phyloP scores from a whole-genome alignment of 2,113 vertebrate genomes.

The Amblyornis subalaris region DNA sequence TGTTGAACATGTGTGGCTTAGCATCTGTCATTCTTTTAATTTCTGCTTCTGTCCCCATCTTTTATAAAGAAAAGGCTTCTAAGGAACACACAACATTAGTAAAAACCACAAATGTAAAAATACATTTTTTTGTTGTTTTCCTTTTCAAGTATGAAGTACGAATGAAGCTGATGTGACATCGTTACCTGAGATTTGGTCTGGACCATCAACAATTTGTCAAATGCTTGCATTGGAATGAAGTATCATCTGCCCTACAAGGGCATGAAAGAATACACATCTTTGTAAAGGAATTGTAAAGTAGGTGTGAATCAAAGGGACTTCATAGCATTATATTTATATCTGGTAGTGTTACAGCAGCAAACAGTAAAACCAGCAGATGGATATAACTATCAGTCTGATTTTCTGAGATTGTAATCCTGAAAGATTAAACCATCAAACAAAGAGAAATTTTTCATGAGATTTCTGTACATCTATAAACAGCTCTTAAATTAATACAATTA shows the following conservation, averaged over 20 bases:
- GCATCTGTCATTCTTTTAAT: not conserved
- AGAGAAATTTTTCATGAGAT: not conserved
- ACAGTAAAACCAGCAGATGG: not conserved
- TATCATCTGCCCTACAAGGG: not conserved
- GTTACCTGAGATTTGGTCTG: not conserved
- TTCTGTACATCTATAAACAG: not conserved
- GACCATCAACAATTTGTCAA: not conserved
- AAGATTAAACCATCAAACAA: not conserved
- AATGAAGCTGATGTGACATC: not conserved
- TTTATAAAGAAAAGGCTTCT: not conserved
- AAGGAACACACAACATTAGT: not conserved
- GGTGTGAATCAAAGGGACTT: not conserved
- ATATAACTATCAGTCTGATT: not conserved
- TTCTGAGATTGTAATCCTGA: not conserved
- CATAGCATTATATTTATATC: not conserved
- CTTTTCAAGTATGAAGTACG: not conserved
- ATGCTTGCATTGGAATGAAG: not conserved
- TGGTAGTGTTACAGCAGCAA: not conserved
- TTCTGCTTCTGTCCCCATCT: not conserved
- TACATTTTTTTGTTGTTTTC: not conserved
- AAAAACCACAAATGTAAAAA: not conserved
- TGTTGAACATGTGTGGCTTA: not conserved
- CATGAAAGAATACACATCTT: not conserved
- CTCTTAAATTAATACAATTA: not conserved
- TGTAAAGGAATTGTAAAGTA: not conserved